A percentile compares a stretch with the other conserved stretches of the same genome.
Conservation (phyloP, 2,888 invertebrate species). For the Philaethria dido region DNA sequence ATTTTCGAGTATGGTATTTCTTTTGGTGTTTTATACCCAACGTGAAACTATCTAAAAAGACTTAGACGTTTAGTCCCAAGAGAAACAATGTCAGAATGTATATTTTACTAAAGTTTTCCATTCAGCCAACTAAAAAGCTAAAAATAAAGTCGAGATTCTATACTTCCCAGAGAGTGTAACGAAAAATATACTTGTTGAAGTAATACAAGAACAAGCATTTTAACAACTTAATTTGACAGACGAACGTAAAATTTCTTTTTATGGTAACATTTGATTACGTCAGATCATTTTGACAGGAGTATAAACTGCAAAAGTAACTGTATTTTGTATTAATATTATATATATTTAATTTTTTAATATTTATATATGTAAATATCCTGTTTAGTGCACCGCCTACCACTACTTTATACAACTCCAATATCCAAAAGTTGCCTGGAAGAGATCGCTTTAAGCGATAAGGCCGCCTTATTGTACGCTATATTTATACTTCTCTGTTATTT, state of each 20-base stretch:
- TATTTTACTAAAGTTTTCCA: neutral
- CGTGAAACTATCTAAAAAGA: conserved; percentile 7
- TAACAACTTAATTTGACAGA: neutral
- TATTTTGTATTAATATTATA: too few relatives aligned
- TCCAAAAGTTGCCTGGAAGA: too few relatives aligned
- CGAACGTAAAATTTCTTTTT: neutral
- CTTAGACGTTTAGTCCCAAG: neutral
- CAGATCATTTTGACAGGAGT: neutral
- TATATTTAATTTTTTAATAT: too few relatives aligned
- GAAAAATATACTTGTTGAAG: neutral
- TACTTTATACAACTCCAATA: too few relatives aligned
- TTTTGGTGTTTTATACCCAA: conserved; percentile 3
- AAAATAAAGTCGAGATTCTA: neutral
- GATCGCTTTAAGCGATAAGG: too few relatives aligned
- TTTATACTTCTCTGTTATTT: too few relatives aligned
- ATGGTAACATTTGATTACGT: neutral
- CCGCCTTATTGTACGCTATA: too few relatives aligned
- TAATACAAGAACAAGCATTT: neutral
- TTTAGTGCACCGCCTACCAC: too few relatives aligned
- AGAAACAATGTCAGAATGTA: neutral
- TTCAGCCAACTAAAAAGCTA: neutral
- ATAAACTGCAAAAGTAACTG: too few relatives aligned
- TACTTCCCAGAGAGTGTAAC: neutral
- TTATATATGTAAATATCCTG: too few relatives aligned
- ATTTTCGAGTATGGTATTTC: neutral